phyloP scores from a whole-genome alignment of 2,888 invertebrate species.

The Euclidia mi region DNA sequence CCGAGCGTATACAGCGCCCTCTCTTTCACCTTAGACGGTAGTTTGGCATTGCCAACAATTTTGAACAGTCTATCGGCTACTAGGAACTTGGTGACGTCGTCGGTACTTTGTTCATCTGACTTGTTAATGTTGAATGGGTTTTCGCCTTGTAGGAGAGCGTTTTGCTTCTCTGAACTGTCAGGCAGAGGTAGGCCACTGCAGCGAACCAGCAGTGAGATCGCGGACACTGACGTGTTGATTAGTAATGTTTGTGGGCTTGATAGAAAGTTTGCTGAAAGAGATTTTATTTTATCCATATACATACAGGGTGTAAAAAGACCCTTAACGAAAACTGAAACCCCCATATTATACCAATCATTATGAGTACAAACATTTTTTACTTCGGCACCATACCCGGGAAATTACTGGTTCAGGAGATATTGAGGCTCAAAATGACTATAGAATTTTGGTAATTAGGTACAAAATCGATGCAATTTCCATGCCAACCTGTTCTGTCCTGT shows the following conservation, averaged over 20 bases:
- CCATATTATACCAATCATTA: too few species aligned
- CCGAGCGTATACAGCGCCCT: constrained; percentile 94
- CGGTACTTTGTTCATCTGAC: constrained; percentile 53
- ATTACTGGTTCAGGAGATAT: too few species aligned
- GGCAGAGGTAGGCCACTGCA: constrained; percentile 92
- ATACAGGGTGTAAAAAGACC: too few species aligned
- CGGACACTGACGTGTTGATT: constrained; percentile 92
- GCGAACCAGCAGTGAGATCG: constrained; percentile 93
- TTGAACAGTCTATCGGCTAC: constrained; percentile 93
- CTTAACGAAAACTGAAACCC: too few species aligned
- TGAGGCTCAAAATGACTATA: too few species aligned
- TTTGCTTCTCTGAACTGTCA: constrained; percentile 78
- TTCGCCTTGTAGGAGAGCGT: constrained; percentile 71
- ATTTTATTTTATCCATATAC: too few species aligned
- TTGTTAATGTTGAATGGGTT: constrained; percentile 77
- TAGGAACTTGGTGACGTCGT: constrained; percentile 91
- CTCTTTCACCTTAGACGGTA: constrained; percentile 93
- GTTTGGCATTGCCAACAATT: constrained; percentile 93
- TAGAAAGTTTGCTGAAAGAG: constrained; percentile 91
- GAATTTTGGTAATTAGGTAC: too few species aligned
- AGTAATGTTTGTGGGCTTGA: constrained; percentile 91
- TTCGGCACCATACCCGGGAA: too few species aligned
- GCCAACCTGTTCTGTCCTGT: too few species aligned
- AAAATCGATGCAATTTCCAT: too few species aligned
- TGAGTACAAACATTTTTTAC: too few species aligned